Conservation (phyloP, 2,888 invertebrate genomes). For the Ennomos quercinarius region DNA sequence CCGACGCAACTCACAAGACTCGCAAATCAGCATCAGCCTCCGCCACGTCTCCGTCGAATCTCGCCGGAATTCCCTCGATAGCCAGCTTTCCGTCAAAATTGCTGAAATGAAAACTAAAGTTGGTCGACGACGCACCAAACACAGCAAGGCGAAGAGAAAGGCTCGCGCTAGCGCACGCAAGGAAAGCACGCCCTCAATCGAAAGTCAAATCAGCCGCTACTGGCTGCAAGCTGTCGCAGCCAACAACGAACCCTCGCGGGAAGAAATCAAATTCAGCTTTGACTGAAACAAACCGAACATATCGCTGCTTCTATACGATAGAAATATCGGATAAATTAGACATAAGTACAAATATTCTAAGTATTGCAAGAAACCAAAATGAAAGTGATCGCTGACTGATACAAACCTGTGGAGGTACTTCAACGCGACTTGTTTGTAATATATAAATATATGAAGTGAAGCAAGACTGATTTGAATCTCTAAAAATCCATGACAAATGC, state of each 20-base stretch:
- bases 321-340: conserved; percentile 42
- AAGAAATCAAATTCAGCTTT: conserved; percentile 80
- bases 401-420: conserved; percentile 12
- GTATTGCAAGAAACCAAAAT: conserved; percentile 48
- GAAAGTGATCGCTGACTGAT: conserved; percentile 26
- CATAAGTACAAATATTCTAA: conserved; percentile 57
- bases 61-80: conserved; percentile 94
- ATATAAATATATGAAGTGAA: conserved; percentile 45
- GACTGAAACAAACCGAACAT: conserved; percentile 56
- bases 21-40: conserved; percentile 91
- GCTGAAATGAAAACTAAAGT: conserved; percentile 93
- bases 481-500: conserved; percentile 60
- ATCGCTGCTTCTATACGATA: conserved; percentile 20
- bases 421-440: conserved; percentile 30
- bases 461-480: conserved; percentile 72
- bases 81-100: conserved; percentile 93
- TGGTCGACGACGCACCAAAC: conserved; percentile 80
- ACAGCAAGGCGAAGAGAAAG: conserved; percentile 75
- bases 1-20: conserved; percentile 87
- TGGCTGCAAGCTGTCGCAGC: conserved; percentile 87
- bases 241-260: conserved; percentile 83
- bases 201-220: conserved; percentile 90
- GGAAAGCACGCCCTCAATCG: conserved; percentile 92
- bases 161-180: conserved; percentile 73
- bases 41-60: conserved; percentile 94